Base-by-base conservation (phyloP, 1,140 invertebrate species). In the Drosophila parvula region DNA sequence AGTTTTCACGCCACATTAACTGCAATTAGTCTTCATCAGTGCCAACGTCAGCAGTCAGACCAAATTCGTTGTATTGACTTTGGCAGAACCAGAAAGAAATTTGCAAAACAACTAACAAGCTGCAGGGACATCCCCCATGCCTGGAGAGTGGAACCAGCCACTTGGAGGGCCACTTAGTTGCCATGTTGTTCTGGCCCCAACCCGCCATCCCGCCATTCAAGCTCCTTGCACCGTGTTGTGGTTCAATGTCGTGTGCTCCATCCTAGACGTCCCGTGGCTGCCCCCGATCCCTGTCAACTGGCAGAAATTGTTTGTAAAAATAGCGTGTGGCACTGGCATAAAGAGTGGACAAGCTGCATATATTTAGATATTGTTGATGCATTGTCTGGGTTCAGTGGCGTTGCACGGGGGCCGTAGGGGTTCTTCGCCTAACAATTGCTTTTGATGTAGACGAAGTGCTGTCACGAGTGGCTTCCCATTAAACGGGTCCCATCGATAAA, bases 1-100 rank as follows among this genome's bases (percentile, higher is more conserved):
- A 65, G 69, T 67, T 84, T 89, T 67, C 60, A 89, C 50, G 84
- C 68, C 61, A 78, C 78, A 89, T 89, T 84, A 81, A 76, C 74
- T 78, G 74, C 74, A 89, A 89, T 89, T 89, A 89, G 85, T 89
- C 84, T 90, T 89, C 81, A 84, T 89, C 84, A 89, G 73, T 88
- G 73, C 58, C 79, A 82, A 76, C 63, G 65, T 38, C 69, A 75
- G 64, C 74, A 79, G 48, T 71, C 69, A 80, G 58, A 57, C 64
- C 47, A 68, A 75, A 56, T 55, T 50, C 68, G 58, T 50, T 53
- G 69, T 59, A 82, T 64, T 77, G 74, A 81, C 79, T 81, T 74
- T 58, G 70, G 32, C 38, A 53, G 40, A 51, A 58, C 14, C 9
- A 55, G 63, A 45, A 34, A 34, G 57, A 59, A 76, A 51, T 64